Conservation (phyloP, 2,888 invertebrate genomes). For the Kryphioiulus occultus region DNA sequence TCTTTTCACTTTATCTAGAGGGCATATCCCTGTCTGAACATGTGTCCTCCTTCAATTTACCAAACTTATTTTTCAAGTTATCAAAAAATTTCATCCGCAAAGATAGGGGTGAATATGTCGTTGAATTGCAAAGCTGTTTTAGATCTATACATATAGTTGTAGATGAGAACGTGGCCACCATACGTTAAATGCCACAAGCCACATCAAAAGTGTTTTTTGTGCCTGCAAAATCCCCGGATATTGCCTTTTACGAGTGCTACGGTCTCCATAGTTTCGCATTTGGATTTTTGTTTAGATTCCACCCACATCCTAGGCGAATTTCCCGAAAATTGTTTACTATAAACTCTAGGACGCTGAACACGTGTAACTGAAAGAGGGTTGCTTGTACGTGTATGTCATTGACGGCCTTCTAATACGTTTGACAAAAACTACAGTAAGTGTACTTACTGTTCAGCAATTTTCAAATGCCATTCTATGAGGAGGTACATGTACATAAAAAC, state of each 20-base stretch:
- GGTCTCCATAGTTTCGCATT: neutral
- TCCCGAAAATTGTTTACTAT: neutral
- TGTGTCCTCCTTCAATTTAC: no score
- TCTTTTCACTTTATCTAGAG: no score
- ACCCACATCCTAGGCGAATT: neutral
- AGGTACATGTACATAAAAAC: neutral
- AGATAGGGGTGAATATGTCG: no score
- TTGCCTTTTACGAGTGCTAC: neutral
- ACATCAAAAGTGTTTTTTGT: neutral
- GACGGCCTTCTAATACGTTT: neutral
- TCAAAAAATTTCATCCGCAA: no score
- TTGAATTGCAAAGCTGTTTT: no score
- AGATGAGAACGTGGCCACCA: neutral
- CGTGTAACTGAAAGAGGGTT: neutral
- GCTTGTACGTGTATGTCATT: neutral
- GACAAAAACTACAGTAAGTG: neutral
- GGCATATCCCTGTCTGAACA: no score
- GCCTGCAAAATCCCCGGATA: neutral
- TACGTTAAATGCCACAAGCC: neutral
- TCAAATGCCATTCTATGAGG: neutral
- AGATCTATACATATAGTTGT: no score
- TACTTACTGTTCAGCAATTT: neutral
- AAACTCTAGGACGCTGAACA: neutral
- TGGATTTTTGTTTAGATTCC: slow-evolving; percentile 3
- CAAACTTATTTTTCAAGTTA: no score